Evolutionary conservation across 1,140 invertebrate genomes (phyloP).

Genomic region (Spodoptera litura): DNA sequence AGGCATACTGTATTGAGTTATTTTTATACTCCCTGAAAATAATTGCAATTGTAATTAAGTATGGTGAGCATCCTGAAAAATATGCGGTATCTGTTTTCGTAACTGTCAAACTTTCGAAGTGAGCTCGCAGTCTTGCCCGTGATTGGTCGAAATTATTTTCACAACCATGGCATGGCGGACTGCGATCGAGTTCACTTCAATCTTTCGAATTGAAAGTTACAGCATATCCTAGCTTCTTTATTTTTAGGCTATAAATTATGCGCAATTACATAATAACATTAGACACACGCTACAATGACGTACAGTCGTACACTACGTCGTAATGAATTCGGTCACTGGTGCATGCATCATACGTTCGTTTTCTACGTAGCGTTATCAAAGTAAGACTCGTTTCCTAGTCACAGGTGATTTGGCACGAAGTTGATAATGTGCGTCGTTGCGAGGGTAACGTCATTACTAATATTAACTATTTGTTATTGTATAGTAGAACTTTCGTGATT

Average conservation of each 20-base stretch:
- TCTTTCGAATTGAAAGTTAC: too few relatives aligned
- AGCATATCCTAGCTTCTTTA: too few relatives aligned
- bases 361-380: conserved; percentile 19
- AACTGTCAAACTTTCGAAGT: too few relatives aligned
- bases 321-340: conserved; percentile 20
- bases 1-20: too few relatives aligned
- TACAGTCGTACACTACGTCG: neutral
- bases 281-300: conserved; percentile 7
- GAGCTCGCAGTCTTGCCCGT: too few relatives aligned
- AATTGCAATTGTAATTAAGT: too few relatives aligned
- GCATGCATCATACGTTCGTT: neutral
- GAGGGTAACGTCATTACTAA: conserved; percentile 10
- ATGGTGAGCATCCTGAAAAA: neutral
- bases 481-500: conserved; percentile 2
- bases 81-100: neutral
- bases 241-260: neutral
- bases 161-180: too few relatives aligned
- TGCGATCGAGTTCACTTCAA: too few relatives aligned
- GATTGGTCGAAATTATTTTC: too few relatives aligned
- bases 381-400: conserved; percentile 6
- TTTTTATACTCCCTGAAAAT: too few relatives aligned
- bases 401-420: conserved; percentile 18
- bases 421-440: neutral
- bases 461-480: neutral
- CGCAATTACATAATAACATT: neutral